Evolutionary conservation across 2,888 invertebrate genomes (phyloP).

Genomic region (Rhabditoides inermis): DNA sequence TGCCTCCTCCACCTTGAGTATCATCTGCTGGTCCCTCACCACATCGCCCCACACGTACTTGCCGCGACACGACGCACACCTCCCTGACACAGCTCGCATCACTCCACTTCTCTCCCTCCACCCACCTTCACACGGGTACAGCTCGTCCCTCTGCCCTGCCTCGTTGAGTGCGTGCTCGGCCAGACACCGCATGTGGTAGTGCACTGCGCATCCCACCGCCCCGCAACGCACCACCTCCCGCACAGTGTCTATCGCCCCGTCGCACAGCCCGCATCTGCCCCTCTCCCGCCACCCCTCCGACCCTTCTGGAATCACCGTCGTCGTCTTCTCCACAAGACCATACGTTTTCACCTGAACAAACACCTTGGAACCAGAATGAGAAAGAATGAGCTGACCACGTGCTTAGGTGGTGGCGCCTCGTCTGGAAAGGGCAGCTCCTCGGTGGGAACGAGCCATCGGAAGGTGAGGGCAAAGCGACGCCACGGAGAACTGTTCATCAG

Average conservation of each 20-base stretch:
- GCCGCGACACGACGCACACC: slow-evolving; percentile 29
- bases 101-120: neutral
- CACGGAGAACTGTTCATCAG: slow-evolving; percentile 80
- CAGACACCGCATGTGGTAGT: slow-evolving; percentile 33
- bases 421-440: slow-evolving; percentile 38
- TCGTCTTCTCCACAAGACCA: slow-evolving; percentile 39
- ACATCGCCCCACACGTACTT: slow-evolving; percentile 45
- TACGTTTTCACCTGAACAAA: too few relatives aligned
- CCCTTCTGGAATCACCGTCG: slow-evolving; percentile 23
- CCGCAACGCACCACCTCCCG: slow-evolving; percentile 14
- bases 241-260: slow-evolving; percentile 25
- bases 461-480: slow-evolving; percentile 72
- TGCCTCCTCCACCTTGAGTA: slow-evolving; percentile 17
- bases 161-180: slow-evolving; percentile 24
- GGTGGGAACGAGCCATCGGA: slow-evolving; percentile 71
- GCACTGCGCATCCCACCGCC: slow-evolving; percentile 13
- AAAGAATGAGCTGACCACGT: too few relatives aligned
- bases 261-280: slow-evolving; percentile 34
- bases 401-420: slow-evolving; percentile 25
- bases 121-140: slow-evolving; percentile 8
- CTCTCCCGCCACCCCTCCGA: slow-evolving; percentile 23
- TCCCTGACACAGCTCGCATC: neutral
- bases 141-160: slow-evolving; percentile 9
- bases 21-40: slow-evolving; percentile 35
- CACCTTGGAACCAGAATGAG: too few relatives aligned